Base-by-base conservation (phyloP, 2,113 vertebrate genomes). In the Platanista minor region DNA sequence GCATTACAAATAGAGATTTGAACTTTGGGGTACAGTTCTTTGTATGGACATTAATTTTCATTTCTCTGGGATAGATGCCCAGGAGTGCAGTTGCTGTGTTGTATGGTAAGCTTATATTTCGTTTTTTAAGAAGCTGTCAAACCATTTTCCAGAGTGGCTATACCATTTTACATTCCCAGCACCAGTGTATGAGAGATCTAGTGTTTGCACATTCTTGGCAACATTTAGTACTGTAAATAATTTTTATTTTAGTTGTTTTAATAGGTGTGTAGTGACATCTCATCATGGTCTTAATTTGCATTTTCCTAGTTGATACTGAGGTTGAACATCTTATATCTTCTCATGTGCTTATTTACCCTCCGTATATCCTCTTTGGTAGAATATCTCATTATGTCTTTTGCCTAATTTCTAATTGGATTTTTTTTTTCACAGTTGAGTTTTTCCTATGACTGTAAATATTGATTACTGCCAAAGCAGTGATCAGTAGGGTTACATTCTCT, bases 51-150 rank as follows among this genome's bases (percentile, higher is more conserved):
- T 75, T 77, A 80, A 75, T 72, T 92, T 95, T 95, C 49, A 83
- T 90, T 95, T 92, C 90, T 94, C 77, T 82, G 39, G 67, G 33
- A 64, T 71, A 92, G 74, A 72, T 23, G 43, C 59, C 61, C 46
- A 57, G 36, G 64, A 87, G 20, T 90, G 1, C 17, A 57, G 15
- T 93, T 71, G 31, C 59, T 92, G 3, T 41, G 52, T 91, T 67
- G 64, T 92, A 54, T 85, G 75, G 52, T 83, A 80, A 90, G 25
- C 33, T 39, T 90, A 39, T 88, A 21, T 74, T 94, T 87, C 57
- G 54, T 90, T 90, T 95, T 82, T 81, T 78, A 88, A 71, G 88
- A 96, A 95, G 82, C 25, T 85, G 21, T 36, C 36, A 49, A 20
- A 25, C 61, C 17, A 11, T 71, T 83, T 96, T 94, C 69, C 64